Evolutionary conservation across 2,797 vertebrate genomes (phyloP).

Genomic region (Sternarchorhynchus goeldii): DNA sequence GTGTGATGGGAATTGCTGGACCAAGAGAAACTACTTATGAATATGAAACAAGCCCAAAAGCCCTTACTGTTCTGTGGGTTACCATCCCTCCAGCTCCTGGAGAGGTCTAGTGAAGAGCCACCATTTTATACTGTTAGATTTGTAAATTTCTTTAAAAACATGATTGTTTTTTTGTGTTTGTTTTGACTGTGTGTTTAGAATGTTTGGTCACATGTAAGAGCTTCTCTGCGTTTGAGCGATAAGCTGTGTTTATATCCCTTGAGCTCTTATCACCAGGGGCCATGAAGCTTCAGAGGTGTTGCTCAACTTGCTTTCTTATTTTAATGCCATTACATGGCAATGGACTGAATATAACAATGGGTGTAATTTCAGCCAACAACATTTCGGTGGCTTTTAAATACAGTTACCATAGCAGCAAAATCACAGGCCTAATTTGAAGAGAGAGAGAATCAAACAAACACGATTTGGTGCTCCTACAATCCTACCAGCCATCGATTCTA

Average conservation of each 20-base stretch:
- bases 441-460: too few relatives aligned
- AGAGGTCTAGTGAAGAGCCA: constrained; percentile 2
- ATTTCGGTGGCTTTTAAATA: too few relatives aligned
- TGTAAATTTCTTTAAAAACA: too few relatives aligned
- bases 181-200: background rate
- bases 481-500: too few relatives aligned
- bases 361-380: too few relatives aligned
- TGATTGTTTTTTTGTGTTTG: background rate
- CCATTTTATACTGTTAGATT: background rate
- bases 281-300: background rate
- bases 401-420: too few relatives aligned
- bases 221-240: constrained; percentile 34
- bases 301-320: background rate
- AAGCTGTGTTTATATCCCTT: constrained; percentile 27
- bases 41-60: constrained; percentile 18
- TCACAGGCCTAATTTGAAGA: too few relatives aligned
- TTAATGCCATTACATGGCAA: background rate
- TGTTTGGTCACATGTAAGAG: background rate
- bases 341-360: background rate
- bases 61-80: constrained; percentile 36
- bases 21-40: background rate
- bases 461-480: too few relatives aligned
- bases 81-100: constrained; percentile 7
- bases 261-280: constrained; percentile 14
- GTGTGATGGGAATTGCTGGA: background rate